These are phyloP conservation scores for Myrmecophaga tridactyla DNA, from an alignment of 2,113 vertebrate genomes.

Conservation along the genomic window DNA sequence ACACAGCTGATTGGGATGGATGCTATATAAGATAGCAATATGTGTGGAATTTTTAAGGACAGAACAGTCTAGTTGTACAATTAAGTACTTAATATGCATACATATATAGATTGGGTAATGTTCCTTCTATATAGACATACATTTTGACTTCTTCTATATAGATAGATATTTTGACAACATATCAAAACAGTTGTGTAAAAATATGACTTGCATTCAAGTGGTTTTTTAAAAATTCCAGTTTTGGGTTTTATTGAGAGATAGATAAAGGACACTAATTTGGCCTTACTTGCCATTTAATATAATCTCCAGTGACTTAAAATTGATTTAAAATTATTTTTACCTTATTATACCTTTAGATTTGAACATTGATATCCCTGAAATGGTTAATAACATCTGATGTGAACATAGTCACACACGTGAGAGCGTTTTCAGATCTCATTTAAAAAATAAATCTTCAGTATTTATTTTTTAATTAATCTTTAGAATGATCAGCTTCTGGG, in stretches of 20 bases:
- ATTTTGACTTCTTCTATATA: too few relatives aligned
- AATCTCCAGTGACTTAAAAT: not conserved
- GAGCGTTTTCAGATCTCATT: not conserved
- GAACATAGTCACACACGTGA: not conserved
- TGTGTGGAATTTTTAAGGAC: not conserved
- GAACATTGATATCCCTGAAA: conserved; percentile 19
- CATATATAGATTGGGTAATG: not conserved
- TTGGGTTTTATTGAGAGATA: not conserved
- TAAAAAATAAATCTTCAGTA: conserved; percentile 7
- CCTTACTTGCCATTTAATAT: conserved; percentile 18
- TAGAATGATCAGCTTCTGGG: conserved; percentile 31
- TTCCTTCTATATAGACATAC: not conserved
- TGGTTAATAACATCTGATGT: not conserved
- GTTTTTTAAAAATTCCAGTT: not conserved
- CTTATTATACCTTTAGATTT: not conserved
- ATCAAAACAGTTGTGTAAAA: conserved; percentile 13
- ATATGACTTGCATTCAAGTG: not conserved
- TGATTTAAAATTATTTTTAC: conserved; percentile 23
- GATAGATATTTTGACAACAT: not conserved
- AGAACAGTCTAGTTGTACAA: not conserved
- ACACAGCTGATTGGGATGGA: too few relatives aligned
- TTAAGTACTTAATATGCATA: not conserved
- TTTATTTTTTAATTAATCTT: conserved; percentile 11
- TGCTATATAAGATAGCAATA: too few relatives aligned
- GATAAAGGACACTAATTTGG: not conserved